phyloP scores from a whole-genome alignment of 2,797 vertebrate species.

The Xenentodon cancila region DNA sequence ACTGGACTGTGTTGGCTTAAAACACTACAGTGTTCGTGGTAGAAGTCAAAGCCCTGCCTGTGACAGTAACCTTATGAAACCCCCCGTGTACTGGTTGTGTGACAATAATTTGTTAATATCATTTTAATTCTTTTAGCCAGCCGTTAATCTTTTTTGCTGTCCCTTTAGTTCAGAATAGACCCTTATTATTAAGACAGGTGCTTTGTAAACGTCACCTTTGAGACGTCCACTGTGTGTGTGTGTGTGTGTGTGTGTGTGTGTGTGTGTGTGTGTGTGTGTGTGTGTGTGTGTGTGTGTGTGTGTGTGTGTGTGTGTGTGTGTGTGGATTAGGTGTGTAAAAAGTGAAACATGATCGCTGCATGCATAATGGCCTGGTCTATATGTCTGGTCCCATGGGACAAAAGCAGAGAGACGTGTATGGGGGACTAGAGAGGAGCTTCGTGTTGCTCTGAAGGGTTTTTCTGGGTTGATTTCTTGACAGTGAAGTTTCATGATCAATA shows the following conservation, averaged over 20 bases:
- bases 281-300: conserved; percentile 9
- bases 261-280: conserved; percentile 6
- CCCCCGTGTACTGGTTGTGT: too few relatives aligned
- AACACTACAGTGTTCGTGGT: background rate
- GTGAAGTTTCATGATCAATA: too few relatives aligned
- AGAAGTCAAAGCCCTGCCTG: too few relatives aligned
- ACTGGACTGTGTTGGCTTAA: background rate
- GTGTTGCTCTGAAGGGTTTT: background rate
- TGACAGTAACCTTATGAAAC: background rate
- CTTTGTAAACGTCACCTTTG: conserved; percentile 25
- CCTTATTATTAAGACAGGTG: background rate
- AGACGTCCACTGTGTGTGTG: background rate
- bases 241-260: conserved; percentile 10
- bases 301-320: background rate
- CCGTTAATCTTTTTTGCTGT: background rate
- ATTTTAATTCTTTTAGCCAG: too few relatives aligned
- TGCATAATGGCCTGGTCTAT: conserved; percentile 38
- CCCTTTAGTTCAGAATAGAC: conserved; percentile 8
- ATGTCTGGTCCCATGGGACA: conserved; percentile 19
- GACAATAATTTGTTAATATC: background rate
- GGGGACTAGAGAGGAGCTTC: background rate
- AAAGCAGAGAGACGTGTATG: conserved; percentile 11
- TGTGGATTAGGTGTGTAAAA: conserved; percentile 45
- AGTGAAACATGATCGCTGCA: conserved; percentile 55
- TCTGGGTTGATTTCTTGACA: background rate